Evolutionary conservation across 2,113 vertebrate genomes (phyloP).

Genomic region (Albula glossodonta): DNA sequence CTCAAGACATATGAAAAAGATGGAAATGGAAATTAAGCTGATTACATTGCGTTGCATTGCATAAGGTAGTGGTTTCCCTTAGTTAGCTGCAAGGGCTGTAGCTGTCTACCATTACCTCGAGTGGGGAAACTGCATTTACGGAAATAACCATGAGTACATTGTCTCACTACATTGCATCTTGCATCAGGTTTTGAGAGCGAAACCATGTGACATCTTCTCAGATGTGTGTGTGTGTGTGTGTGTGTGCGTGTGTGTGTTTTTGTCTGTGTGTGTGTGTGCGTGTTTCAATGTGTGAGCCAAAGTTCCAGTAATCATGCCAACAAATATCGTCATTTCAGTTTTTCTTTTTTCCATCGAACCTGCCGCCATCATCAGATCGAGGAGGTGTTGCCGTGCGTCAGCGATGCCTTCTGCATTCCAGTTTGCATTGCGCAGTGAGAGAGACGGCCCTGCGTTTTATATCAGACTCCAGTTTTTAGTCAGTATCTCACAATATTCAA

Average conservation of each 20-base stretch:
- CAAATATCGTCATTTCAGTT: constrained; percentile 30
- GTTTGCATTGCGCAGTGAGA: constrained; percentile 3
- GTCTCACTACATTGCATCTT: not conserved
- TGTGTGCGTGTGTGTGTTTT: constrained; percentile 3
- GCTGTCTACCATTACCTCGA: not conserved
- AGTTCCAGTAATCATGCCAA: constrained; percentile 47
- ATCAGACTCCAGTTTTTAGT: constrained; percentile 33
- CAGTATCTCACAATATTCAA: constrained; percentile 20
- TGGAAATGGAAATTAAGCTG: not conserved
- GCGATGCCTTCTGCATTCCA: constrained; percentile 1
- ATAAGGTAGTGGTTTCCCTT: not conserved
- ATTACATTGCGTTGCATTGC: not conserved
- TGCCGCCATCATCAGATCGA: constrained; percentile 16
- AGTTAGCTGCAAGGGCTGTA: not conserved
- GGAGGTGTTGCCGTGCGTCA: constrained; percentile 33
- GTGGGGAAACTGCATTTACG: not conserved
- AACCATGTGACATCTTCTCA: constrained; percentile 15
- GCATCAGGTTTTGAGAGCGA: constrained; percentile 11
- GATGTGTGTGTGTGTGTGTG: not conserved
- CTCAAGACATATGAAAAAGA: not conserved
- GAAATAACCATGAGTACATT: not conserved
- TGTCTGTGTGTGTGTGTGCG: not conserved
- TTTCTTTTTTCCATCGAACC: constrained; percentile 35
- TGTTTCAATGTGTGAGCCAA: constrained; percentile 10
- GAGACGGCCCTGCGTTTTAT: not conserved